Evolutionary conservation across 2,888 invertebrate species (phyloP).

Genomic region (Campoplex capitator): DNA sequence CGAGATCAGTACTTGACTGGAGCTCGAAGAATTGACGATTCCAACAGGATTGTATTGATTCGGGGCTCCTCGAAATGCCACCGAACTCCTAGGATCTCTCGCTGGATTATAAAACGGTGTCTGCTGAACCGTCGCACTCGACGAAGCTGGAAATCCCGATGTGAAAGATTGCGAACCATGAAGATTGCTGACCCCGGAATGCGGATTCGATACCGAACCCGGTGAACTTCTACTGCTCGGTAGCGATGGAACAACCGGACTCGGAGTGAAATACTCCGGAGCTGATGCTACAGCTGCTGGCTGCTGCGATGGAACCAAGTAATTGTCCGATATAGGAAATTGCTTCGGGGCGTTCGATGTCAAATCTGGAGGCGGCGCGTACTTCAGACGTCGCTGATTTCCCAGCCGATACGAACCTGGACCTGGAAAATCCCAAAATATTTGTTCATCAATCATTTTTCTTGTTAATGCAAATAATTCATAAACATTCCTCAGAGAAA

Average conservation of each 20-base stretch:
- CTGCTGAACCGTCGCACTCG: constrained; percentile 8
- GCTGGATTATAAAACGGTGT: neutral
- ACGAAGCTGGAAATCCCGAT: constrained; percentile 37
- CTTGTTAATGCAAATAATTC: too few species aligned
- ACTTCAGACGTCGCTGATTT: constrained; percentile 89
- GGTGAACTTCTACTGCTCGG: constrained; percentile 41
- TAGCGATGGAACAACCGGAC: constrained; percentile 13
- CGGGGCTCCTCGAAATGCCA: constrained; percentile 22
- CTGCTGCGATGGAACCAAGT: constrained; percentile 39
- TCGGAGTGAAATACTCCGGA: constrained; percentile 63
- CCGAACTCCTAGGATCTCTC: constrained; percentile 17
- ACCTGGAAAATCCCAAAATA: constrained; percentile 68
- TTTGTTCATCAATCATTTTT: neutral
- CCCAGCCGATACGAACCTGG: constrained; percentile 87
- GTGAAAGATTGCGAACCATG: constrained; percentile 46
- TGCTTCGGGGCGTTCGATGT: constrained; percentile 74
- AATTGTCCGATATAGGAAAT: constrained; percentile 44
- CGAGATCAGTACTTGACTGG: constrained; percentile 46
- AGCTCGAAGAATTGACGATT: constrained; percentile 50
- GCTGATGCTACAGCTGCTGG: constrained; percentile 16
- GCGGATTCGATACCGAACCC: constrained; percentile 18
- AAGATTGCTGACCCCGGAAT: constrained; percentile 8
- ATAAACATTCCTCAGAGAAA: too few species aligned
- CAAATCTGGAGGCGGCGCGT: constrained; percentile 92
- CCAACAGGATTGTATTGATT: constrained; percentile 29